Percentiles rank a stretch among this genome's conserved stretches.
Evolutionary conservation across 2,888 invertebrate species (phyloP).

Genomic region (Cactoblastis cactorum): DNA sequence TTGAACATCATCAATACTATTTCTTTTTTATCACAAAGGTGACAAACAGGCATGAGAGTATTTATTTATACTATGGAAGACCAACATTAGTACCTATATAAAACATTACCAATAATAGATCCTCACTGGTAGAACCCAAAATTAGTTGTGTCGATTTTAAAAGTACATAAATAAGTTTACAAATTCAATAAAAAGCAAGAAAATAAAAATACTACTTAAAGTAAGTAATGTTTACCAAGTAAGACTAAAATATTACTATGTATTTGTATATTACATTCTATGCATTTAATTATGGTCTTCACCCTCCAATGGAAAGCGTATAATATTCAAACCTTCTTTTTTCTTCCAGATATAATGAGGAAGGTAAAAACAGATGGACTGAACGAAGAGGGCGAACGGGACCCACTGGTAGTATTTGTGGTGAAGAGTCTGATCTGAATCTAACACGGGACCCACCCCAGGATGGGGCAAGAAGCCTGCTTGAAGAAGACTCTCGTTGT

Average conservation of each 20-base stretch:
- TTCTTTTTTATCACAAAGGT: too few species aligned
- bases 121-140: too few species aligned
- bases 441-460: slow-evolving; percentile 86
- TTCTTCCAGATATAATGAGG: slow-evolving; percentile 92
- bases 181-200: too few species aligned
- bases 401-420: slow-evolving; percentile 99
- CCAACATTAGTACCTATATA: too few species aligned
- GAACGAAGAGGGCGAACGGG: slow-evolving; percentile 89
- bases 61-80: too few species aligned
- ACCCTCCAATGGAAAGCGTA: background rate
- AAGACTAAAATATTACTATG: background rate
- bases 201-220: background rate
- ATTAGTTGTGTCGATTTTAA: too few species aligned
- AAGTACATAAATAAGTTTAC: too few species aligned
- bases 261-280: background rate
- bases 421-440: slow-evolving; percentile 81
- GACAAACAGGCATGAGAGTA: too few species aligned
- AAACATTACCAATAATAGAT: too few species aligned
- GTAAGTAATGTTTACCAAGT: background rate
- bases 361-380: slow-evolving; percentile 88
- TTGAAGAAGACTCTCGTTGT: slow-evolving; percentile 81
- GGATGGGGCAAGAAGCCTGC: slow-evolving; percentile 85
- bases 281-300: too few species aligned
- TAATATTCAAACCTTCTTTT: slow-evolving; percentile 82
- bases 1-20: too few species aligned